Evolutionary conservation across 2,888 invertebrate species (phyloP), one percentile per base, ranked within the genome.

Genomic region (Leptothorax acervorum): DNA sequence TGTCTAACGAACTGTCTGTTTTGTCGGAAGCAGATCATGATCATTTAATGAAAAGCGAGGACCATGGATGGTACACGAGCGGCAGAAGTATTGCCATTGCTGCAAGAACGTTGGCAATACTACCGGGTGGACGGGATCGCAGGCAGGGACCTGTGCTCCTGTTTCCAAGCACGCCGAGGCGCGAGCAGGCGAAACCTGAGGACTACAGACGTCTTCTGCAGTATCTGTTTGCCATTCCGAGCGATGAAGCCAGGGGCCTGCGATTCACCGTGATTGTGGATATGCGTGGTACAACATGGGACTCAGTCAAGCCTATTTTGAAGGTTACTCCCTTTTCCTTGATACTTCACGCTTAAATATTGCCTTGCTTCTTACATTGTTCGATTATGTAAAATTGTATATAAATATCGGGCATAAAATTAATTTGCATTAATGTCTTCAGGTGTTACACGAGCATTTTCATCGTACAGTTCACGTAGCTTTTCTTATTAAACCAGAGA

Each of bases 401-500:
- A 12, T 3, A 6, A 55, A 71, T 66, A 11, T 57, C 15, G 11
- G 15, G 0, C 8, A 1, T 45, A 15, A 35, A 28, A 60, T 60
- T 60, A 60, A 79, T 23, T 18, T 45, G 39, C 15, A 45, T 35
- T 35, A 31, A 60, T 81, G 12, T 48, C 15, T 79, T 0, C 51
- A 94, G 95, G 98, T 99, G 93, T 96, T 98, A 91, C 98, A 99
- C 96, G 99, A 99, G 95, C 98, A 98, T 95, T 99, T 99, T 95
- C 97, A 98, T 92, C 97, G 98, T 92, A 97, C 96, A 95, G 98
- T 99, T 94, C 98, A 99, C 95, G 97, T 98, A 95, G 99, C 99
- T 91, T 98, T 98, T 94, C 99, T 99, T 95, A 99, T 99, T 92
- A 99, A 99, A 96, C 99, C 99, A 91, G 99, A 99, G 94, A 99